phyloP scores from a whole-genome alignment of 2,797 vertebrate species.

The Oreortyx pictus region DNA sequence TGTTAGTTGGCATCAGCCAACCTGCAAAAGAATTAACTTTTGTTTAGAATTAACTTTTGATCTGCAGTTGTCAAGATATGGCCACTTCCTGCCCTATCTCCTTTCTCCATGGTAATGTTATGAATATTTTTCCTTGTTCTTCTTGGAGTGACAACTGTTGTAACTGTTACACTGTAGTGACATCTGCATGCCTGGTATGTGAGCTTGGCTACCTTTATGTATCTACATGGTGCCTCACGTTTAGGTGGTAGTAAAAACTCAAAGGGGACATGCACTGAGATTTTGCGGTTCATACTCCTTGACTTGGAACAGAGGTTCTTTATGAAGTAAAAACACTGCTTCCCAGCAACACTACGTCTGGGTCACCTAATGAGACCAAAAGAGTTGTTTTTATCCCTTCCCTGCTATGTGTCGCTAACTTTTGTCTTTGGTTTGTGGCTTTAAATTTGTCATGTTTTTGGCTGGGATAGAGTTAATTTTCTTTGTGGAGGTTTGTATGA shows the following conservation, averaged over 20 bases:
- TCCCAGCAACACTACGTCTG: not conserved
- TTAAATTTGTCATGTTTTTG: not conserved
- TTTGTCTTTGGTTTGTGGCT: not conserved
- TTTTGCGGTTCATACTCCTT: not conserved
- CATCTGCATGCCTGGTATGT: not conserved
- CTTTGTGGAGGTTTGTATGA: no score
- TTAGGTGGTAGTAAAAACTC: not conserved
- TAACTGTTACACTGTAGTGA: not conserved
- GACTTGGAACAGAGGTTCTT: not conserved
- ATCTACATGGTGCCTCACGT: rapidly evolving
- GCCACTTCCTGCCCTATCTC: not conserved
- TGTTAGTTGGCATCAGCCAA: not conserved
- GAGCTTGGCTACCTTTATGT: not conserved
- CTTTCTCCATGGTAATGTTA: not conserved
- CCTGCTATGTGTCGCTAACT: not conserved
- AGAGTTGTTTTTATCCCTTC: not conserved
- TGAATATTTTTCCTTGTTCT: not conserved
- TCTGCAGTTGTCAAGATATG: not conserved
- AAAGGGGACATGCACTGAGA: not conserved
- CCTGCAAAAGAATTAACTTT: not conserved
- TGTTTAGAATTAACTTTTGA: not conserved
- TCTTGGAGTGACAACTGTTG: not conserved
- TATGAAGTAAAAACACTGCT: not conserved
- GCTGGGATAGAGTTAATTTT: no score
- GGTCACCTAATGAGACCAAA: not conserved